phyloP scores from a whole-genome alignment of 2,113 vertebrate genomes.

The Daboia siamensis region DNA sequence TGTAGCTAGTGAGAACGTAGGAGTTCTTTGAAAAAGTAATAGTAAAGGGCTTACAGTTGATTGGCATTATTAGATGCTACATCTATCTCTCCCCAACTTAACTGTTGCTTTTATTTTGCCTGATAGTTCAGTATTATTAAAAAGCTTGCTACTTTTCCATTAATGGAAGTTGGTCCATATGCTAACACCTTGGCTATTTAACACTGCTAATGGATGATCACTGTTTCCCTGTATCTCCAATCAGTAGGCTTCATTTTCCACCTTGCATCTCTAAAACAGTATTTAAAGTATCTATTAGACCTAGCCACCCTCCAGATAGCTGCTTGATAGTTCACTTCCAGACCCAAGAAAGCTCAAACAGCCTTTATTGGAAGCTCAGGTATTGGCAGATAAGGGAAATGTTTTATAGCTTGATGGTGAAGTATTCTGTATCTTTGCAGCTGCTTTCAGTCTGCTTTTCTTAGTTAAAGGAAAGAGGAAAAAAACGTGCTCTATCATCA shows the following conservation, averaged over 20 bases:
- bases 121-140: neutral
- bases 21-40: neutral
- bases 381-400: neutral
- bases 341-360: neutral
- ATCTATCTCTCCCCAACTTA: neutral
- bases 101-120: constrained; percentile 9
- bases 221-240: constrained; percentile 7
- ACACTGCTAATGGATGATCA: constrained; percentile 2
- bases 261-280: neutral
- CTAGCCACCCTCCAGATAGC: neutral
- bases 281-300: neutral
- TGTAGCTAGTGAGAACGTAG: neutral
- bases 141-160: constrained; percentile 20
- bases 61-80: neutral
- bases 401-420: neutral
- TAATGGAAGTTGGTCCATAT: constrained; percentile 9
- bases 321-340: neutral
- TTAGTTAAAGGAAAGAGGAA: neutral
- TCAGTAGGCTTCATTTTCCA: constrained; percentile 5
- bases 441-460: constrained; percentile 7
- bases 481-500: neutral
- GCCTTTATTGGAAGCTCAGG: neutral
- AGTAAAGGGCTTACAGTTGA: neutral
- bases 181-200: constrained; percentile 4
- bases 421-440: neutral